These are phyloP conservation scores for Melospiza melodia DNA, from an alignment of 2,113 vertebrate species.

Conservation along the genomic window DNA sequence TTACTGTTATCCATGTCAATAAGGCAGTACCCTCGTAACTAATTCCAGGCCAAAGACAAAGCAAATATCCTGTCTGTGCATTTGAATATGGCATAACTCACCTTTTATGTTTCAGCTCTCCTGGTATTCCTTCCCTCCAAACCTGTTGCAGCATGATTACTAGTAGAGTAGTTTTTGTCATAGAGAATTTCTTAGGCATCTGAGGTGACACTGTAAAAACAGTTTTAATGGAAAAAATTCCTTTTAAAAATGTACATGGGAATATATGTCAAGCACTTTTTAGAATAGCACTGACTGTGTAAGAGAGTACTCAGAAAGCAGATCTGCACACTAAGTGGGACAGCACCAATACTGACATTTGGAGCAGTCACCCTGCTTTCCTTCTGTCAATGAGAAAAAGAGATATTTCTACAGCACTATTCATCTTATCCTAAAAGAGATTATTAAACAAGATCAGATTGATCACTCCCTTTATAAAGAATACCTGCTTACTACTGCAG, in stretches of 20 bases:
- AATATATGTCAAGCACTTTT: neutral
- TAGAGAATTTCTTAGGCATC: neutral
- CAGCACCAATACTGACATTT: neutral
- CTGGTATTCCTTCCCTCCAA: neutral
- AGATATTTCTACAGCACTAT: neutral
- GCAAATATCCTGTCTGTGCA: neutral
- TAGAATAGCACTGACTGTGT: neutral
- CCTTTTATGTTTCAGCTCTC: neutral
- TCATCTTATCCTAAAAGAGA: neutral
- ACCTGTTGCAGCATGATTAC: neutral
- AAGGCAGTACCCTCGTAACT: neutral
- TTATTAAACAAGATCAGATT: neutral
- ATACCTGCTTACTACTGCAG: neutral
- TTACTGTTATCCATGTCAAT: neutral
- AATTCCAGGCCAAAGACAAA: neutral
- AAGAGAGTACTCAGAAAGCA: neutral
- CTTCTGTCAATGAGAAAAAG: neutral
- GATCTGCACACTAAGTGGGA: neutral
- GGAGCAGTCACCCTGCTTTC: neutral
- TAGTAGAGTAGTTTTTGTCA: neutral
- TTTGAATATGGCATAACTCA: neutral
- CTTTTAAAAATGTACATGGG: neutral
- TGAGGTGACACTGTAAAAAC: neutral
- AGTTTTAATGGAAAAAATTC: neutral
- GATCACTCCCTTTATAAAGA: neutral